Base-by-base conservation (phyloP, 2,888 invertebrate species). In the Watsonalla binaria region DNA sequence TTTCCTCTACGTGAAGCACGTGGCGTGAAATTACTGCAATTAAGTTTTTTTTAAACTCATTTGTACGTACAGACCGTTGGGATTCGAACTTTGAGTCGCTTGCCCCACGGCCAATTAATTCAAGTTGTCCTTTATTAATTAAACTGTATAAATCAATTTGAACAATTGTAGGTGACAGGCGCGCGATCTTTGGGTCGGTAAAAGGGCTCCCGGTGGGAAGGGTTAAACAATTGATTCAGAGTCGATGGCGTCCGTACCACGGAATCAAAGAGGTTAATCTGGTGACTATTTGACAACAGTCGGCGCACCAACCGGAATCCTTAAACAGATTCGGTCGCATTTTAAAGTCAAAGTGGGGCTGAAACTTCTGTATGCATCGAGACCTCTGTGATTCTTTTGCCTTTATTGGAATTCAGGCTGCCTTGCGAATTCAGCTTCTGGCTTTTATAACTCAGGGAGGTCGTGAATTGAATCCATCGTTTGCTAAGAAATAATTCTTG, bases 181-280 rank as follows among this genome's bases (percentile, higher is more conserved):
- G 13, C 35, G 5, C 48, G 48, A 47, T 42, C 13, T 6, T 13
- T 11, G 13, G n/a, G 13, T 34, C 35, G 34, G 35, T 48, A 7
- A 34, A 13, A 35, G 13, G n/a, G 35, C 35, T 35, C 14, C 35
- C 35, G 48, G 35, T 35, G n/a, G 34, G 7, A 37, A 13, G n/a
- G 48, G 48, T 7, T 35, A n/a, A n/a, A 48, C 48, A 48, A 48
- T 48, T 48, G 13, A 35, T 35, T 35, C 47, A 35, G 13, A 8
- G 35, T 48, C 48, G 35, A 48, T 48, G 11, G 48, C 35, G 35
- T 48, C 48, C 11, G 35, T 42, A 48, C 48, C 48, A 35, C 48
- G 1, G 35, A 48, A 48, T 48, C 35, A 48, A 48, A 48, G 35
- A 35, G 47, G 47, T 48, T 48, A 48, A 48, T 48, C 48, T 35